phyloP scores from a whole-genome alignment of 2,797 vertebrate species.

The Megalops cyprinoides region DNA sequence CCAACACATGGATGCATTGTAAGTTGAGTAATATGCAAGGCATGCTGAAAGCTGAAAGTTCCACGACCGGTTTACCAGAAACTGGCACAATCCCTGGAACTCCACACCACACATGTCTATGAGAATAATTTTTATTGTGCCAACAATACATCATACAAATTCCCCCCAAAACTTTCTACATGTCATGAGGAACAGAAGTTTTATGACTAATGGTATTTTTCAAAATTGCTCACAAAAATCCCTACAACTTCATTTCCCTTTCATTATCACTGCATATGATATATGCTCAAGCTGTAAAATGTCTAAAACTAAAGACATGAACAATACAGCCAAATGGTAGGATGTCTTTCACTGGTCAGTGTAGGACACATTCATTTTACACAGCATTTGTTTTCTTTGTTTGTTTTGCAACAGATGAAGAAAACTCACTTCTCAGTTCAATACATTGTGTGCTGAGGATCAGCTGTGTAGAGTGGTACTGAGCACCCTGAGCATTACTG shows the following conservation, averaged over 20 bases:
- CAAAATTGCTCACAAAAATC: not conserved
- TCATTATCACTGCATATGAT: not conserved
- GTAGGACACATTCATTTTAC: too few relatives aligned
- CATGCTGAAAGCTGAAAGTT: not conserved
- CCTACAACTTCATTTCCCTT: not conserved
- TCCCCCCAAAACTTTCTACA: not conserved
- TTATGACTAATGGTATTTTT: slow-evolving; percentile 7
- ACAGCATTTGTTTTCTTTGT: too few relatives aligned
- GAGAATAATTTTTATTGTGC: too few relatives aligned
- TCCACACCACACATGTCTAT: too few relatives aligned
- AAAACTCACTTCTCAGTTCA: too few relatives aligned
- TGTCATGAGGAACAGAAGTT: not conserved
- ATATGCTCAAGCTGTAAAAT: not conserved
- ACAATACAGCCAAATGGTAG: not conserved
- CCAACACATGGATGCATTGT: slow-evolving; percentile 1
- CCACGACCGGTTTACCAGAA: slow-evolving; percentile 6
- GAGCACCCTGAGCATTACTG: too few relatives aligned
- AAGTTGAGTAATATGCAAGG: not conserved
- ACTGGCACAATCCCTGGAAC: not conserved
- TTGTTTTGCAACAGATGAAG: too few relatives aligned
- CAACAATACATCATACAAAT: too few relatives aligned
- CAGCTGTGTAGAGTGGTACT: too few relatives aligned
- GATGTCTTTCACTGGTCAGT: not conserved
- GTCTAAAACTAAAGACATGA: not conserved
- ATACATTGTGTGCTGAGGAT: too few relatives aligned